These are phyloP conservation scores for Catostylus mosaicus DNA, from an alignment of 30 jellyfish, hydroid and myxozoan species.

Conservation along the genomic window DNA sequence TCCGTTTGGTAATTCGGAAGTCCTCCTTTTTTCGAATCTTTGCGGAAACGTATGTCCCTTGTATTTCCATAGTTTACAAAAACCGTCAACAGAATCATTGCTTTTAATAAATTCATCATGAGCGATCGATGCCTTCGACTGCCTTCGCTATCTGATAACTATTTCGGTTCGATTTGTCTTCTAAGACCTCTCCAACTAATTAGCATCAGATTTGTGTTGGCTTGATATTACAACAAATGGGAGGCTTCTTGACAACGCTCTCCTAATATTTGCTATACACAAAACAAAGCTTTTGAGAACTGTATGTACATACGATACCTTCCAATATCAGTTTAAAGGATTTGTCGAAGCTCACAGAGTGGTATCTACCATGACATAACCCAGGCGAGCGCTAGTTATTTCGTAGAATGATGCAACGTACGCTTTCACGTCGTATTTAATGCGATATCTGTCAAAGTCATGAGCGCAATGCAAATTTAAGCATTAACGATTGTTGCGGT, in stretches of 20 bases:
- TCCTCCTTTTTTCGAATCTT: background rate
- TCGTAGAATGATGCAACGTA: background rate
- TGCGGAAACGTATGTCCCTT: background rate
- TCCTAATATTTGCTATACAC: constrained; percentile 46
- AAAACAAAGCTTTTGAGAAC: constrained; percentile 9
- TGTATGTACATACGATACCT: constrained; percentile 10
- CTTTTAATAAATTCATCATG: background rate
- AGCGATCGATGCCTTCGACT: background rate
- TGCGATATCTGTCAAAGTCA: background rate
- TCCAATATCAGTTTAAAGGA: constrained; percentile 38
- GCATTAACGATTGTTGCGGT: constrained; percentile 34
- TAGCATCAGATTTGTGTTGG: background rate
- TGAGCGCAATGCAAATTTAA: constrained; percentile 1
- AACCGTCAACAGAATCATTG: background rate
- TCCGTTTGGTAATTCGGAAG: background rate
- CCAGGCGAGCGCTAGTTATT: constrained; percentile 5
- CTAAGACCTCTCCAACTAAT: background rate
- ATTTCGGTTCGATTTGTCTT: background rate
- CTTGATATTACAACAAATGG: background rate
- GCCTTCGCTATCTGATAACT: background rate
- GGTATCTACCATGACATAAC: constrained; percentile 11
- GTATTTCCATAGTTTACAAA: background rate
- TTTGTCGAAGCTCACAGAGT: background rate
- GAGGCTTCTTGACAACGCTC: constrained; percentile 47
- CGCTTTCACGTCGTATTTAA: background rate